These are phyloP conservation scores for Odontomyia ornata DNA, from an alignment of 2,888 invertebrate species.

Conservation along the genomic window DNA sequence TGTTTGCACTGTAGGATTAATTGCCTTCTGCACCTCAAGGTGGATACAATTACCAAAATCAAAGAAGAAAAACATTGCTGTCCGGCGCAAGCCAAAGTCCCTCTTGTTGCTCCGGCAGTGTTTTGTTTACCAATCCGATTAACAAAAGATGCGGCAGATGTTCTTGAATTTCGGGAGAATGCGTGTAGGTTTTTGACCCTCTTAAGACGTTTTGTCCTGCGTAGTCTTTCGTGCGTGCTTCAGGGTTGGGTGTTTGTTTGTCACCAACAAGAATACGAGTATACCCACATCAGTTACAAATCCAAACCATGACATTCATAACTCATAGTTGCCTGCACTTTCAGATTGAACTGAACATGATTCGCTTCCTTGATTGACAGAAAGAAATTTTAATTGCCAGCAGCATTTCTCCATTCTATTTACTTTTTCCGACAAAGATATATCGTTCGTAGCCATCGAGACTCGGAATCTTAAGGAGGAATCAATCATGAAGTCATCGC, in stretches of 20 bases:
- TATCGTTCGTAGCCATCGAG: background rate
- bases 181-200: background rate
- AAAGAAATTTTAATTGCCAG: too few species aligned
- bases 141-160: background rate
- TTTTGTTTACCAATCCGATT: conserved; percentile 10
- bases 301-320: too few species aligned
- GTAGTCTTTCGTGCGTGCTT: background rate
- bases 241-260: background rate
- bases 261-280: background rate
- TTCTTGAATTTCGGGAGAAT: background rate
- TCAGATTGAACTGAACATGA: too few species aligned
- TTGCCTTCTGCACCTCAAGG: background rate
- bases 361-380: too few species aligned
- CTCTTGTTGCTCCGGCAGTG: background rate
- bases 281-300: too few species aligned
- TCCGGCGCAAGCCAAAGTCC: conserved; percentile 8
- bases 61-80: background rate
- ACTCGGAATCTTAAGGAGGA: background rate
- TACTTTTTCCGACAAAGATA: background rate
- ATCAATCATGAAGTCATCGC: conserved; percentile 10
- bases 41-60: too few species aligned
- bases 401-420: background rate
- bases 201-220: background rate
- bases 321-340: too few species aligned
- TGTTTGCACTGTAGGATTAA: too few species aligned